Conservation (phyloP, 2,888 invertebrate genomes). For the Mesoligia furuncula region DNA sequence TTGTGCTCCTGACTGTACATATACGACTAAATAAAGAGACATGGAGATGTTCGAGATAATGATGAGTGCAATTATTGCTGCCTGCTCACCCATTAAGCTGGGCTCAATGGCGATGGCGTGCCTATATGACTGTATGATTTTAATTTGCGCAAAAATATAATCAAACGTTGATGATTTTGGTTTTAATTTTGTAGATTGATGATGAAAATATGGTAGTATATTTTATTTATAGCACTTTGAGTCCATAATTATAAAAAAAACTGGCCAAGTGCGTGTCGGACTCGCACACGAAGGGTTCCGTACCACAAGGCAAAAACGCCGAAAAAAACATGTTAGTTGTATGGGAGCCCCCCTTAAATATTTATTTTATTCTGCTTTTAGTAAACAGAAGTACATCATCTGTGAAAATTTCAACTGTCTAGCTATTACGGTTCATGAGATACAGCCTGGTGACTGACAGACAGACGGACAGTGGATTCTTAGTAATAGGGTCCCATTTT, state of each 20-base stretch:
- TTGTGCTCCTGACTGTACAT: conserved; percentile 18
- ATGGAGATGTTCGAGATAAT: conserved; percentile 61
- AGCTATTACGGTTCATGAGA: too few species aligned
- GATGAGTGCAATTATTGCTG: conserved; percentile 65
- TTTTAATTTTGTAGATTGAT: background rate
- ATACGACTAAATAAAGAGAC: conserved; percentile 47
- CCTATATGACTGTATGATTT: conserved; percentile 58
- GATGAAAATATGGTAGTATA: background rate
- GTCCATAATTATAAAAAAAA: background rate
- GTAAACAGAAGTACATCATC: too few species aligned
- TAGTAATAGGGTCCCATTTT: too few species aligned
- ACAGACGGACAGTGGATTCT: too few species aligned
- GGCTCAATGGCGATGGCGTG: conserved; percentile 56
- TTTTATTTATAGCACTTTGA: background rate
- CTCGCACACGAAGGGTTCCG: too few species aligned
- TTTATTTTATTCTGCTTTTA: too few species aligned
- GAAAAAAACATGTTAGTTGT: too few species aligned
- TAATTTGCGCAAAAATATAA: conserved; percentile 56
- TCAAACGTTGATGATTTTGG: conserved; percentile 20
- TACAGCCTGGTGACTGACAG: too few species aligned
- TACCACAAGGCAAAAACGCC: too few species aligned
- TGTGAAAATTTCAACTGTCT: too few species aligned
- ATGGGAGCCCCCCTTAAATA: too few species aligned
- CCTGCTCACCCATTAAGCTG: conserved; percentile 63
- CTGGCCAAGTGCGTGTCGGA: too few species aligned